These are phyloP conservation scores for Macrosteles quadrilineatus DNA, from an alignment of 1,140 invertebrate species.

Conservation along the genomic window DNA sequence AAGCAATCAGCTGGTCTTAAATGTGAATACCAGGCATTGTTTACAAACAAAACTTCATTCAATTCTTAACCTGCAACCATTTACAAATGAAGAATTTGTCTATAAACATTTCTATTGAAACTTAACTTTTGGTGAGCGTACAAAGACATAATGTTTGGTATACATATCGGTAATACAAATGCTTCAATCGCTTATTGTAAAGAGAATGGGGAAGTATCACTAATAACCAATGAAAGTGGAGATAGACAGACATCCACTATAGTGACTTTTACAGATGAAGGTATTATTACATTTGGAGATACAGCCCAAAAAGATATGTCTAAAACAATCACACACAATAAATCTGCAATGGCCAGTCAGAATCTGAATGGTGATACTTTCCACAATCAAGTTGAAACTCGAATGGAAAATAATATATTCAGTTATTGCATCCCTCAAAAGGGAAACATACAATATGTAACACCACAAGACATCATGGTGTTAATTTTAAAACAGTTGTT, in stretches of 20 bases:
- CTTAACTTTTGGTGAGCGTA: too few relatives aligned
- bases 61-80: too few relatives aligned
- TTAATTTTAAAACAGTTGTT: constrained; percentile 7
- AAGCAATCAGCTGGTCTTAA: too few relatives aligned
- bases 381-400: background rate
- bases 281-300: background rate
- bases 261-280: background rate
- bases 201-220: background rate
- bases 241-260: background rate
- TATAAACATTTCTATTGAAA: too few relatives aligned
- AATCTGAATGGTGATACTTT: background rate
- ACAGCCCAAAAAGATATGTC: background rate
- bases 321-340: background rate
- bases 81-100: too few relatives aligned
- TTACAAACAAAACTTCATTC: too few relatives aligned
- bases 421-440: background rate
- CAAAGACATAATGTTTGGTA: constrained; percentile 8
- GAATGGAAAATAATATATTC: background rate
- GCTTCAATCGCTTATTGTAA: background rate
- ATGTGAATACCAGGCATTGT: too few relatives aligned
- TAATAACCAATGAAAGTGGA: background rate
- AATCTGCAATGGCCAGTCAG: background rate
- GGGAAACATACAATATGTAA: background rate
- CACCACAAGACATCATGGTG: background rate
- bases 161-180: constrained; percentile 15